A percentile compares a stretch with the other conserved stretches of the same genome.
Conservation (phyloP, 2,113 vertebrate genomes). For the Aramus guarauna region DNA sequence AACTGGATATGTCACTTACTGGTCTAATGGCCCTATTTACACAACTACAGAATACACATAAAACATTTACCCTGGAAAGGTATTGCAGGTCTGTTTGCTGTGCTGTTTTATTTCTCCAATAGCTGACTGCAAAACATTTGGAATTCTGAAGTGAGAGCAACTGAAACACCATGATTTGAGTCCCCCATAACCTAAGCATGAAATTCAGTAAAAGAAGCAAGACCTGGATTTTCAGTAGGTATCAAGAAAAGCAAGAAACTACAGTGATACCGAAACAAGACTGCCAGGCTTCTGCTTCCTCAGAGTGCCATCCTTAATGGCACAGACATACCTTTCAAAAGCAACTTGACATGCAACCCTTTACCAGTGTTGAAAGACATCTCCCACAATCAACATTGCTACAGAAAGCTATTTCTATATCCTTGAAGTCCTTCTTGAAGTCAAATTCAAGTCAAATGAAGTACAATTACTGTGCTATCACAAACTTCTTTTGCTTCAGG, state of each 20-base stretch:
- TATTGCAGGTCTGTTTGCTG: background rate
- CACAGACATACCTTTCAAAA: background rate
- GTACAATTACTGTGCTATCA: background rate
- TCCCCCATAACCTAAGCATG: background rate
- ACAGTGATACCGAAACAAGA: background rate
- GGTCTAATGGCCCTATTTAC: slow-evolving; percentile 7
- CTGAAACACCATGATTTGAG: background rate
- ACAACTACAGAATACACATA: background rate
- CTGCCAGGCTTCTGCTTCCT: background rate
- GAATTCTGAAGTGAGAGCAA: background rate
- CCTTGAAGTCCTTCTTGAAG: background rate
- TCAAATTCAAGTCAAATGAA: background rate
- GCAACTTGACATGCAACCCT: background rate
- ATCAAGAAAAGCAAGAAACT: background rate
- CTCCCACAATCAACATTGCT: background rate
- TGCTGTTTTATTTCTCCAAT: background rate
- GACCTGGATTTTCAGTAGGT: background rate
- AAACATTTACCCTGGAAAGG: background rate
- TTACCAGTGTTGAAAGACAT: background rate
- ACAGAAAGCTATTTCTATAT: background rate
- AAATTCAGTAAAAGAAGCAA: background rate
- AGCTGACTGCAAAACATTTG: background rate
- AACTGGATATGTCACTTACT: background rate
- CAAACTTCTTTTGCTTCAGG: background rate
- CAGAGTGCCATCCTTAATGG: background rate